A percentile compares a stretch with the other conserved stretches of the same genome.
These are phyloP conservation scores for Heterotilapia buettikoferi DNA, from an alignment of 2,113 vertebrate genomes.

Conservation along the genomic window DNA sequence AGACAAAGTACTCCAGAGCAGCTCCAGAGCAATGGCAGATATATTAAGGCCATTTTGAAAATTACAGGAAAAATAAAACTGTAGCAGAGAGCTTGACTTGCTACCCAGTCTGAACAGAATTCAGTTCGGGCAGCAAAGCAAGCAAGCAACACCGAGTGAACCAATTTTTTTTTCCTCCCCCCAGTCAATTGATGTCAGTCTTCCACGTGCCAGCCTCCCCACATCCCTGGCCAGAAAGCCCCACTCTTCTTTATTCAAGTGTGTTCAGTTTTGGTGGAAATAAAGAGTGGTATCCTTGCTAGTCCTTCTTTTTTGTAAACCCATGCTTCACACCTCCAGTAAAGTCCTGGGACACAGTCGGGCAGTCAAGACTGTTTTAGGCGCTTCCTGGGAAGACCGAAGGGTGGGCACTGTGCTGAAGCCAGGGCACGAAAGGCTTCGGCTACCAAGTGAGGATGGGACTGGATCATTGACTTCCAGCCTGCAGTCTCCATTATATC, in stretches of 20 bases:
- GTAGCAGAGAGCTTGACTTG: conserved; percentile 77
- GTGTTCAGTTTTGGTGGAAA: conserved; percentile 73
- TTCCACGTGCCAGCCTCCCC: conserved; percentile 56
- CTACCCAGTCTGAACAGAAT: conserved; percentile 60
- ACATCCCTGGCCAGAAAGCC: conserved; percentile 50
- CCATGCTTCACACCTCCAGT: conserved; percentile 60
- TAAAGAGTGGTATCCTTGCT: conserved; percentile 76
- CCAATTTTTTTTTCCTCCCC: conserved; percentile 68
- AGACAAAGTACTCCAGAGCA: conserved; percentile 72
- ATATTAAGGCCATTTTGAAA: conserved; percentile 87
- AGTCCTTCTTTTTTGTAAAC: conserved; percentile 67
- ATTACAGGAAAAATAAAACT: conserved; percentile 80
- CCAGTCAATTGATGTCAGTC: conserved; percentile 67
- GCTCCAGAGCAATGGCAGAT: conserved; percentile 87
- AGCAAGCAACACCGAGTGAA: conserved; percentile 69
- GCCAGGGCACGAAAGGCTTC: conserved; percentile 96
- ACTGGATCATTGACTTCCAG: conserved; percentile 99
- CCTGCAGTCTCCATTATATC: conserved; percentile 98
- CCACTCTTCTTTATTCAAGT: conserved; percentile 61
- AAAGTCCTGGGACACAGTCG: conserved; percentile 71
- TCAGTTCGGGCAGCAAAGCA: conserved; percentile 51
- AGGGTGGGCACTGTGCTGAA: conserved; percentile 94
- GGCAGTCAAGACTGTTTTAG: conserved; percentile 96
- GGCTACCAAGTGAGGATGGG: conserved; percentile 97
- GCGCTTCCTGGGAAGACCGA: conserved; percentile 93